Percentiles rank a stretch among this genome's conserved stretches.
Conservation (phyloP, 1,140 invertebrate species). For the Listronotus bonariensis region DNA sequence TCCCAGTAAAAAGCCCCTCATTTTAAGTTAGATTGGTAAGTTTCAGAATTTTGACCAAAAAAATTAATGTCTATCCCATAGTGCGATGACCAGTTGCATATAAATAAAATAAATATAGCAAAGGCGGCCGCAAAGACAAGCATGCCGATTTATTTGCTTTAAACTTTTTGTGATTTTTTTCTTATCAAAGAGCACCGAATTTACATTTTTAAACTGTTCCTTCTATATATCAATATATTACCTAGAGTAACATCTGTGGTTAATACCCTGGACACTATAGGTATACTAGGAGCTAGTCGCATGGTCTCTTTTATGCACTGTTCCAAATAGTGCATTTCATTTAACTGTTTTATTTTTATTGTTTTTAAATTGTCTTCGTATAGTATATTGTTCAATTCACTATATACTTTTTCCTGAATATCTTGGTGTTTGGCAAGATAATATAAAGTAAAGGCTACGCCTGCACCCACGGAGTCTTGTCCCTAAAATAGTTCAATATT, state of each 20-base stretch:
- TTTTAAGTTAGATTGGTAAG: too few species aligned
- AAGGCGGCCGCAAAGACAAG: too few species aligned
- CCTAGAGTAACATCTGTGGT: constrained; percentile 60
- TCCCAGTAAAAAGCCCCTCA: too few species aligned
- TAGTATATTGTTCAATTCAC: constrained; percentile 56
- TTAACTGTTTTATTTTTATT: constrained; percentile 57
- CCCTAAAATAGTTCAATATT: constrained; percentile 59
- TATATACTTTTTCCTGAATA: constrained; percentile 64
- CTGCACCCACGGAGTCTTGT: constrained; percentile 75
- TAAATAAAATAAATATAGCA: too few species aligned
- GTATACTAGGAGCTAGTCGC: constrained; percentile 72
- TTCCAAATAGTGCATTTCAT: constrained; percentile 68
- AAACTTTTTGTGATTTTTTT: too few species aligned
- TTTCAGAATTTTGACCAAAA: too few species aligned
- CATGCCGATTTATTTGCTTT: too few species aligned
- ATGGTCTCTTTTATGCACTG: constrained; percentile 70
- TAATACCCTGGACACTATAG: constrained; percentile 63
- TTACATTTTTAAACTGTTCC: too few species aligned
- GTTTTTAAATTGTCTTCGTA: constrained; percentile 10
- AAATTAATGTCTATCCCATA: too few species aligned
- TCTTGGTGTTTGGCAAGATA: constrained; percentile 64
- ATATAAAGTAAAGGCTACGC: constrained; percentile 64
- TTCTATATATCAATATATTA: background rate
- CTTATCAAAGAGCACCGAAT: too few species aligned
- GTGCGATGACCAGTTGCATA: too few species aligned